Evolutionary conservation across 1,140 invertebrate genomes (phyloP).

Genomic region (Coelopa frigida): DNA sequence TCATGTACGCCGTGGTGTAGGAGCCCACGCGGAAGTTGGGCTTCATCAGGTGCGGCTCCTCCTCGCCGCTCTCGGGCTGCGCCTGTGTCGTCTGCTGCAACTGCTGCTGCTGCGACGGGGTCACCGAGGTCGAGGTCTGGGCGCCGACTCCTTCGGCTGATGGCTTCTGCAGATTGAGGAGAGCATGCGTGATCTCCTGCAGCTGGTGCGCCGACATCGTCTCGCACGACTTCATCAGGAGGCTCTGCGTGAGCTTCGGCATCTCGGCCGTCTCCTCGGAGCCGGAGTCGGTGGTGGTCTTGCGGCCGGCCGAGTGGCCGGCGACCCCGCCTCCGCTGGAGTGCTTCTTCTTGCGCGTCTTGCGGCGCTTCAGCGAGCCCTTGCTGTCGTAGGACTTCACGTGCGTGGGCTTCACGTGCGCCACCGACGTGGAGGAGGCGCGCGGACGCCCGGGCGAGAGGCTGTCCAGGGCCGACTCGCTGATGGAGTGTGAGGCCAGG

Average conservation of each 20-base stretch:
- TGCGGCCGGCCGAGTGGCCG: conserved; percentile 40
- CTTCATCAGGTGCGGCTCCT: conserved; percentile 43
- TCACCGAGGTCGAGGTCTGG: conserved; percentile 5
- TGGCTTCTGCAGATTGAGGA: conserved; percentile 31
- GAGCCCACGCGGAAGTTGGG: conserved; percentile 56
- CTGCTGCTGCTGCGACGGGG: conserved; percentile 31
- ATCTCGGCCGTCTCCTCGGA: conserved; percentile 45
- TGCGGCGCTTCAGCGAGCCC: conserved; percentile 53
- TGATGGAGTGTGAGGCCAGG: conserved; percentile 63
- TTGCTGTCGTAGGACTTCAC: conserved; percentile 42
- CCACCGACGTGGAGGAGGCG: conserved; percentile 34
- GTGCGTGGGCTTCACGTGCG: conserved; percentile 27
- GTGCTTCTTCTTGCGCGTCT: conserved; percentile 57
- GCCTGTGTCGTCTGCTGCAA: background rate
- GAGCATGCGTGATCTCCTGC: conserved; percentile 36
- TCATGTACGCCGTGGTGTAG: conserved; percentile 40
- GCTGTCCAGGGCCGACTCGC: conserved; percentile 76
- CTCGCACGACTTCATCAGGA: conserved; percentile 38
- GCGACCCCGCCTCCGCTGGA: conserved; percentile 16
- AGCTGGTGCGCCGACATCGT: conserved; percentile 47
- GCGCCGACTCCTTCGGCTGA: conserved; percentile 1
- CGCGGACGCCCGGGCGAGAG: conserved; percentile 47
- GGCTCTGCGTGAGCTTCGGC: conserved; percentile 32
- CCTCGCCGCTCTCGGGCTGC: conserved; percentile 17
- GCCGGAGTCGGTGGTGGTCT: conserved; percentile 56